These are phyloP conservation scores for Apocrypta bakeri DNA, from an alignment of 1,140 invertebrate genomes.

Conservation along the genomic window DNA sequence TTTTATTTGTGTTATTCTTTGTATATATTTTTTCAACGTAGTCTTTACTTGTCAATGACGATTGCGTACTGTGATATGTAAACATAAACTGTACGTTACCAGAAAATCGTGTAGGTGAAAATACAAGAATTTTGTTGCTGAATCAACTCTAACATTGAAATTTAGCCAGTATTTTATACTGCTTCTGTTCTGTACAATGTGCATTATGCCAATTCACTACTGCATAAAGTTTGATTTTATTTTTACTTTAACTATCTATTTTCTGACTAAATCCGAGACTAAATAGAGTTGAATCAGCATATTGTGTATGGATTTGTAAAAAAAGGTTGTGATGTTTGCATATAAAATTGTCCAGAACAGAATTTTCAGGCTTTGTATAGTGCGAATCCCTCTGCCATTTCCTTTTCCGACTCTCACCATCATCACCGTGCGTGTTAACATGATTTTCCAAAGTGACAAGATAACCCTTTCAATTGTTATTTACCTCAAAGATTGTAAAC, in stretches of 20 bases:
- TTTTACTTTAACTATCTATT: too few relatives aligned
- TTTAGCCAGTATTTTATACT: too few relatives aligned
- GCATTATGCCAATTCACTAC: too few relatives aligned
- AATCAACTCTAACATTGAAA: slow-evolving; percentile 33
- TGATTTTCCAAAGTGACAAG: slow-evolving; percentile 28
- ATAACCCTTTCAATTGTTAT: slow-evolving; percentile 45
- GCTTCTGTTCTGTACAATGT: too few relatives aligned
- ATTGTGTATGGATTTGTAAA: neutral
- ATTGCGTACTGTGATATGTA: neutral
- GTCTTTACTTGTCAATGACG: slow-evolving; percentile 35
- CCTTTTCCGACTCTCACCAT: slow-evolving; percentile 52
- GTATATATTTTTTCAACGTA: neutral
- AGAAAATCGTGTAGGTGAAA: slow-evolving; percentile 35
- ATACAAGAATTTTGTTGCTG: slow-evolving; percentile 51
- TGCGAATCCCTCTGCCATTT: slow-evolving; percentile 52
- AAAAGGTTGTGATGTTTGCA: slow-evolving; percentile 21
- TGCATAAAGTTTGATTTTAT: too few relatives aligned
- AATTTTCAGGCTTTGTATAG: slow-evolving; percentile 39
- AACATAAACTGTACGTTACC: neutral
- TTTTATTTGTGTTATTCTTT: neutral
- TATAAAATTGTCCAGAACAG: slow-evolving; percentile 36
- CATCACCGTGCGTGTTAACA: slow-evolving; percentile 46
- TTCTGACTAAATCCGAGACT: too few relatives aligned
- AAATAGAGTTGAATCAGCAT: neutral
- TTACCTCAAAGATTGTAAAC: slow-evolving; percentile 33